Evolutionary conservation across 2,888 invertebrate species (phyloP).

Genomic region (Timema cristinae): DNA sequence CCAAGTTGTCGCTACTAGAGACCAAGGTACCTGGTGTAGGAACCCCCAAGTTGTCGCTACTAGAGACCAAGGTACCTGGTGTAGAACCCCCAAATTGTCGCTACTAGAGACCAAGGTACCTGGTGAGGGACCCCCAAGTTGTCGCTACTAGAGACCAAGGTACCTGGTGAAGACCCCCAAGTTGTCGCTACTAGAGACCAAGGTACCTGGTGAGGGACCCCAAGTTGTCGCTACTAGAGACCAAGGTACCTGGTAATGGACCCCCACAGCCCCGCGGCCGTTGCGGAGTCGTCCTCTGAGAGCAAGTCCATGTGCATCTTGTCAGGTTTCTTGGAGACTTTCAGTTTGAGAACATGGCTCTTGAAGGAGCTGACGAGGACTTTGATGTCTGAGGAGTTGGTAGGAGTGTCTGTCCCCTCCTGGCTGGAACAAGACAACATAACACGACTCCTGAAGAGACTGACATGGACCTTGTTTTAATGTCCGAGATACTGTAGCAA

Average conservation of each 20-base stretch:
- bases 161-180: too few species aligned
- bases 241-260: slow-evolving; percentile 78
- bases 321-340: slow-evolving; percentile 86
- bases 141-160: too few species aligned
- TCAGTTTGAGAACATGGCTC: slow-evolving; percentile 86
- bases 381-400: slow-evolving; percentile 66
- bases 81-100: too few species aligned
- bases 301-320: slow-evolving; percentile 83
- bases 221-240: slow-evolving; percentile 15
- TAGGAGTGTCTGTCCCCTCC: slow-evolving; percentile 70
- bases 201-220: not conserved
- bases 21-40: too few species aligned
- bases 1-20: slow-evolving; percentile 52
- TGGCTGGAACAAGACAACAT: slow-evolving; percentile 51
- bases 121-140: too few species aligned
- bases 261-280: slow-evolving; percentile 79
- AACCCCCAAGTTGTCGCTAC: too few species aligned
- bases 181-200: too few species aligned
- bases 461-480: too few species aligned
- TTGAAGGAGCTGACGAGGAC: slow-evolving; percentile 78
- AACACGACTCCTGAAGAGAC: too few species aligned
- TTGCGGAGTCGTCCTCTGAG: slow-evolving; percentile 66
- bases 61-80: too few species aligned
- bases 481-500: too few species aligned
- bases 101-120: too few species aligned